Evolutionary conservation across 2,113 vertebrate species (phyloP), one percentile per base, ranked within the genome.

Genomic region (Plecturocebus donacophilus): DNA sequence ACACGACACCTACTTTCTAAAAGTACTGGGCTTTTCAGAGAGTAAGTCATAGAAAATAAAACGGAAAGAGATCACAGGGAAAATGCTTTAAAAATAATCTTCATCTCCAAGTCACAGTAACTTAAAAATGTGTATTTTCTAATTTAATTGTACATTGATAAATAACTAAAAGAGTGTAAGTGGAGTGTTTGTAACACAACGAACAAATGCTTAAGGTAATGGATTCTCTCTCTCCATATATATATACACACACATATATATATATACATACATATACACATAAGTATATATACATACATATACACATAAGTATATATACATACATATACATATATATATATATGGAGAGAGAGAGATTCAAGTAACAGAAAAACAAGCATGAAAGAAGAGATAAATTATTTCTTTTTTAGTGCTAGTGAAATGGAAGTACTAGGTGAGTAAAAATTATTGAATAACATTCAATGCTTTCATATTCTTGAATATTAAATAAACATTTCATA

Each of bases 31-130:
- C 66, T 52, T 94, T 96, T 94, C 73, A 71, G 42, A 96, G 49
- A 96, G 49, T 77, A 87, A 87, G 71, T 86, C 30, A 58, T 21
- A 97, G 40, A 91, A 91, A 91, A 95, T 66, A 86, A 70, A 94
- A 86, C 25, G 9, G 49, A 92, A 91, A 82, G 27, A 13, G 23
- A 92, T 70, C 49, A 77, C 20, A 88, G 14, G 13, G 35, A 95
- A 93, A 75, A 88, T 86, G 77, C 47, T 90, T 87, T 54, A 93
- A 68, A 27, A 32, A 61, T 30, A 47, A 77, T 19, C 27, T 77
- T 30, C 9, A 96, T 95, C 52, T 82, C 35, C 12, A 96, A 93
- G 49, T 93, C 32, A 49, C 21, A 76, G 21, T 81, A 68, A 64
- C 73, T 97, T 45, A 14, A 8, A 95, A 91, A 93, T 40, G 30